phyloP scores from a whole-genome alignment of 2,888 invertebrate species.

The Noctua pronuba region DNA sequence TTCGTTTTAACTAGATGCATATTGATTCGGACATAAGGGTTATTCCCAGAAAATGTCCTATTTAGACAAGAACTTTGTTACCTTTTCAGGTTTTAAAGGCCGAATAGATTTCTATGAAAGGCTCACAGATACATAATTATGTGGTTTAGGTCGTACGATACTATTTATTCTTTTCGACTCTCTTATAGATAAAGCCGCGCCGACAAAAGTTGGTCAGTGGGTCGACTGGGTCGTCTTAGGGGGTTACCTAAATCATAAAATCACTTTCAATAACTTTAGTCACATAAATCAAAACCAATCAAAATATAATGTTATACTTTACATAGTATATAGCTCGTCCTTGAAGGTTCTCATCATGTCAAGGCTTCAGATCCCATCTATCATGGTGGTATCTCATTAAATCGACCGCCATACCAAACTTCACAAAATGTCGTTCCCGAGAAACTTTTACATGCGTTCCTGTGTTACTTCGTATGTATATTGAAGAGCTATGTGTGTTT shows the following conservation, averaged over 20 bases:
- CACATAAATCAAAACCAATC: neutral
- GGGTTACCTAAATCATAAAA: neutral
- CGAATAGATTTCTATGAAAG: neutral
- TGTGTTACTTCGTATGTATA: conserved; percentile 9
- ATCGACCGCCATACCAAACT: conserved; percentile 45
- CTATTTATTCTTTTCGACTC: neutral
- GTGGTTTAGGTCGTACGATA: neutral
- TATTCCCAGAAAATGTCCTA: neutral
- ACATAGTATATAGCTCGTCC: neutral
- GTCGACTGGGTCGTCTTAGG: too few relatives aligned
- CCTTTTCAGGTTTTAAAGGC: neutral
- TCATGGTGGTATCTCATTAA: conserved; percentile 56
- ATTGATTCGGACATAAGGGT: neutral
- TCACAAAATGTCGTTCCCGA: conserved; percentile 30
- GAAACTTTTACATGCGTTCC: conserved; percentile 19
- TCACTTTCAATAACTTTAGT: too few relatives aligned
- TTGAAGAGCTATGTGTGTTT: conserved; percentile 16
- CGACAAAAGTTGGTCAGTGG: neutral
- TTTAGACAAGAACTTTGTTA: too few relatives aligned
- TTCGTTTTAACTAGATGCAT: too few relatives aligned
- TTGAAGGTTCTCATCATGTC: conserved; percentile 45
- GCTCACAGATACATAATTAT: neutral
- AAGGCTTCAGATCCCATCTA: conserved; percentile 52
- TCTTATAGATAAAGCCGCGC: neutral
- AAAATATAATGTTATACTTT: neutral